Conservation (phyloP, 2,888 invertebrate genomes). For the Chrysolina haemoptera region DNA sequence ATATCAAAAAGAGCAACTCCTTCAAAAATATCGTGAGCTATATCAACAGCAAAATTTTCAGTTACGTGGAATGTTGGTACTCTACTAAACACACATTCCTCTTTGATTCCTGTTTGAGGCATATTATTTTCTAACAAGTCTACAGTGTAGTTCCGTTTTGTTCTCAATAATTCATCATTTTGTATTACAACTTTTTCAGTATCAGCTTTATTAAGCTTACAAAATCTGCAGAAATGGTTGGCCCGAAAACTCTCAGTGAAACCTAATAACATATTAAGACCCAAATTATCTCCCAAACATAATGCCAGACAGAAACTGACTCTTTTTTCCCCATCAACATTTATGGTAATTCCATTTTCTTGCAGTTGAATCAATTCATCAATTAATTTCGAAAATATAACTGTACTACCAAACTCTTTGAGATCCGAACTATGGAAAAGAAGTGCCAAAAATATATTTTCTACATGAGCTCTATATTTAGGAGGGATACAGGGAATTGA, state of each 20-base stretch:
- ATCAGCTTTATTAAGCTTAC: constrained; percentile 37
- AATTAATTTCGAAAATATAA: constrained; percentile 51
- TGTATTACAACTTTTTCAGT: constrained; percentile 27
- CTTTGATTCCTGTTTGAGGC: constrained; percentile 46
- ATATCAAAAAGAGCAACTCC: constrained; percentile 13
- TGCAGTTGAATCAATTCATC: constrained; percentile 48
- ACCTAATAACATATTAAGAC: constrained; percentile 51
- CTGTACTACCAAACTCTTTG: constrained; percentile 46
- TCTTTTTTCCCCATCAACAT: too few species aligned
- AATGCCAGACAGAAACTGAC: constrained; percentile 41
- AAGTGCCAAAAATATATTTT: constrained; percentile 33
- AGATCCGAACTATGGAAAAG: constrained; percentile 50
- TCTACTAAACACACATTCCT: constrained; percentile 44
- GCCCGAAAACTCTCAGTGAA: constrained; percentile 52
- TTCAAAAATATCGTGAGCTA: not conserved
- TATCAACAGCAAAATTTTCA: not conserved
- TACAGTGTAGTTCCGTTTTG: too few species aligned
- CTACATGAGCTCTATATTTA: constrained; percentile 14
- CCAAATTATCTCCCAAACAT: constrained; percentile 53
- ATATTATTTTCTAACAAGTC: constrained; percentile 33
- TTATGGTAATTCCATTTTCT: constrained; percentile 44
- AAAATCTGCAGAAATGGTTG: constrained; percentile 51
- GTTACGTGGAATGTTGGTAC: constrained; percentile 5
- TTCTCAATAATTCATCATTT: too few species aligned
- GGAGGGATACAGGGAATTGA: constrained; percentile 31